These are phyloP conservation scores for Drosophila pruinosa DNA, from an alignment of 1,140 invertebrate genomes.

Conservation along the genomic window DNA sequence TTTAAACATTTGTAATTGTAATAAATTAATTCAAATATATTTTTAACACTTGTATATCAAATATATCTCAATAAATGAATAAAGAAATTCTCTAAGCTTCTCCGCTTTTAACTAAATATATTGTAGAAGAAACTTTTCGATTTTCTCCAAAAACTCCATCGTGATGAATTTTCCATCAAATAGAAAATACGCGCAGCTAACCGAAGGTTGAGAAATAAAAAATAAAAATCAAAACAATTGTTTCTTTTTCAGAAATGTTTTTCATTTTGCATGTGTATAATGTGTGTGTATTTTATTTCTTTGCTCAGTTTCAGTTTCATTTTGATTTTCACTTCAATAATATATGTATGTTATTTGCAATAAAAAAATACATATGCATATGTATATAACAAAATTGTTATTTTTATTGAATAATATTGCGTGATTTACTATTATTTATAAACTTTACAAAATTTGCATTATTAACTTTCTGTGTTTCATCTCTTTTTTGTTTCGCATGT, in stretches of 20 bases:
- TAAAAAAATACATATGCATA: conserved; percentile 49
- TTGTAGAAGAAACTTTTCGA: no score
- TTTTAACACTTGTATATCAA: no score
- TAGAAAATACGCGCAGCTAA: neutral
- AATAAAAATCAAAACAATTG: neutral
- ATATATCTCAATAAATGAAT: no score
- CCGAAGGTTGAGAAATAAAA: neutral
- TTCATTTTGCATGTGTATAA: conserved; percentile 34
- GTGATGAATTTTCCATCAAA: no score
- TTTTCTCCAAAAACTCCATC: no score
- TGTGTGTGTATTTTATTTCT: conserved; percentile 46
- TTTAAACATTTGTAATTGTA: no score
- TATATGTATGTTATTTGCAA: conserved; percentile 44
- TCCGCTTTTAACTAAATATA: no score
- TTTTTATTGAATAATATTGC: conserved; percentile 71
- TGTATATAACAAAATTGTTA: conserved; percentile 55
- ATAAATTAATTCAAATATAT: no score
- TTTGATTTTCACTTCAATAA: conserved; percentile 16
- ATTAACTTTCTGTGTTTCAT: no score
- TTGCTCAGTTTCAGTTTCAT: conserved; percentile 41
- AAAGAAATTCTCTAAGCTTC: no score
- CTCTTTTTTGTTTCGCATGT: conserved; percentile 5
- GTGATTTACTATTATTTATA: conserved; percentile 72
- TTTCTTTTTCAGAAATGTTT: conserved; percentile 54
- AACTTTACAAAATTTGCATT: conserved; percentile 43